phyloP scores from a whole-genome alignment of 2,113 vertebrate species.

The Cettia cetti region DNA sequence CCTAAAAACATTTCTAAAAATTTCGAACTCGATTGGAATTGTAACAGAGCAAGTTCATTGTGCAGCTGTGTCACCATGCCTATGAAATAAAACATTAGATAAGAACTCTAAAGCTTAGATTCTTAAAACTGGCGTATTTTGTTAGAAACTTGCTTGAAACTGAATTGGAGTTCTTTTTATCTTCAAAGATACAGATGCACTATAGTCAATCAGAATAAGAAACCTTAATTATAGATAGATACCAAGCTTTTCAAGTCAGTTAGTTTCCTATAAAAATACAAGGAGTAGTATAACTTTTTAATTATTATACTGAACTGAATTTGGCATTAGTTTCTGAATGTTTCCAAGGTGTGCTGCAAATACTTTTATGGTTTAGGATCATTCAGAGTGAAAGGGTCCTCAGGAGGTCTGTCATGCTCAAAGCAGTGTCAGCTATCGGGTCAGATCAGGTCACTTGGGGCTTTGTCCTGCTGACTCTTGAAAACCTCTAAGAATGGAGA shows the following conservation, averaged over 20 bases:
- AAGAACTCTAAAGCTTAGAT: background rate
- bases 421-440: background rate
- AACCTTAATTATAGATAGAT: background rate
- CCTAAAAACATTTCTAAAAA: background rate
- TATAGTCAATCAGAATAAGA: conserved; percentile 5
- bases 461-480: background rate
- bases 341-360: background rate
- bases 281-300: background rate
- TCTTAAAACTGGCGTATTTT: background rate
- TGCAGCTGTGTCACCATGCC: background rate
- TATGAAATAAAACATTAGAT: background rate
- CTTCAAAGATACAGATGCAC: background rate
- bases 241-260: background rate
- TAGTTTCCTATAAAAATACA: background rate
- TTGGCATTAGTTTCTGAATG: background rate
- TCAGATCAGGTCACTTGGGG: background rate
- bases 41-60: background rate
- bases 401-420: background rate
- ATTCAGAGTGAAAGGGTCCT: background rate
- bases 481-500: background rate
- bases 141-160: background rate
- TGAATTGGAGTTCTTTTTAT: background rate
- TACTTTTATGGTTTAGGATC: background rate
- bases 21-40: background rate
- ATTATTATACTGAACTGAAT: background rate